Percentiles rank a stretch among this genome's conserved stretches.
Conservation (phyloP, 2,113 vertebrate genomes). For the Anseranas semipalmata region DNA sequence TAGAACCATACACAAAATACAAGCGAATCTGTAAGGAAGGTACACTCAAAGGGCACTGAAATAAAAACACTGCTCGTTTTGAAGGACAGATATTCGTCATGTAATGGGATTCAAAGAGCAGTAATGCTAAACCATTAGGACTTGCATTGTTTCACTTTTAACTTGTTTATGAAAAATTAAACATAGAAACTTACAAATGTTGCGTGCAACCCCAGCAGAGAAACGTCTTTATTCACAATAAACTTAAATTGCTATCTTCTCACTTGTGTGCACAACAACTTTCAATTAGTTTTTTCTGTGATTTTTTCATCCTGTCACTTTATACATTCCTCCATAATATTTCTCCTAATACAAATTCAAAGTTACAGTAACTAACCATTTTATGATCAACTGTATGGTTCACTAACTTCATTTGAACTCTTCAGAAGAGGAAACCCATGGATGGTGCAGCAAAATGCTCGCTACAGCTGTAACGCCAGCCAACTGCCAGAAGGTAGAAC, state of each 20-base stretch:
- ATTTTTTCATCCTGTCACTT: not conserved
- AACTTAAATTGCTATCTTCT: not conserved
- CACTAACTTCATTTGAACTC: not conserved
- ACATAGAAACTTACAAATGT: not conserved
- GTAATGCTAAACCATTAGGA: not conserved
- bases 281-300: not conserved
- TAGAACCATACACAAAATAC: not conserved
- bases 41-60: not conserved
- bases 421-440: not conserved
- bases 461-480: not conserved
- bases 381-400: not conserved
- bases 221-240: not conserved
- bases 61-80: rapidly evolving
- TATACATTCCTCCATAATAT: not conserved
- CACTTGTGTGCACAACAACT: not conserved
- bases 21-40: not conserved
- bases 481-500: not conserved
- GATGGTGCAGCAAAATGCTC: not conserved
- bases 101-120: not conserved
- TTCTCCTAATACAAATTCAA: not conserved
- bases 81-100: not conserved
- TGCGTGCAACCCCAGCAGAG: not conserved
- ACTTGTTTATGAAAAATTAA: not conserved
- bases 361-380: not conserved
- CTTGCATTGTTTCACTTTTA: not conserved